A percentile compares a stretch with the other conserved stretches of the same genome.
Conservation (phyloP, 35 echinoderm and acorn worm genomes). For the Heliocidaris erythrogramma region DNA sequence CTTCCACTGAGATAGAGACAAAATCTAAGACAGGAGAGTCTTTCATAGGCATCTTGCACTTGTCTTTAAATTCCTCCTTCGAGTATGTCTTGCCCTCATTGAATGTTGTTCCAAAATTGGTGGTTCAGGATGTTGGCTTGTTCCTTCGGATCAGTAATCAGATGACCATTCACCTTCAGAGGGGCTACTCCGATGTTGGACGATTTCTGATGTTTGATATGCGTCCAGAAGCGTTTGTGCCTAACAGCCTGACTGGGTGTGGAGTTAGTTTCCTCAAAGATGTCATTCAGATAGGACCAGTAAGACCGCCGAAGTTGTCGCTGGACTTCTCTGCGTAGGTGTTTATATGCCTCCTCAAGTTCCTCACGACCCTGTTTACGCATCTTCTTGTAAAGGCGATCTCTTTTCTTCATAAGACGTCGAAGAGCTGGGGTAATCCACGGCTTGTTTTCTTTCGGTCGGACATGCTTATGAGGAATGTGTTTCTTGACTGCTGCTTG, state of each 20-base stretch:
- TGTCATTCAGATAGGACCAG: neutral
- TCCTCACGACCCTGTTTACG: neutral
- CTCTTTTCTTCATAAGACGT: conserved; percentile 23
- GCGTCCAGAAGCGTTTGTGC: neutral
- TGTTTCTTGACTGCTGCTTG: neutral
- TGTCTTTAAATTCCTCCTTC: neutral
- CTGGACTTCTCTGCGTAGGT: neutral
- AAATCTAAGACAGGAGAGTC: too few species aligned
- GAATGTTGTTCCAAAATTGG: conserved; percentile 26
- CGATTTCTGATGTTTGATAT: neutral
- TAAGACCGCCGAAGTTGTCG: too few species aligned
- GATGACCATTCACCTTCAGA: neutral
- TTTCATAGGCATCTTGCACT: too few species aligned
- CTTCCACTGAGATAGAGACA: too few species aligned
- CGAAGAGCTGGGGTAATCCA: neutral
- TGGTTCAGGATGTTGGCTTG: conserved; percentile 20
- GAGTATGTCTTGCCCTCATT: neutral
- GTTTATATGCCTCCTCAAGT: neutral
- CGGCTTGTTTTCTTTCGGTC: conserved; percentile 4
- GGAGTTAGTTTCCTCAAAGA: neutral
- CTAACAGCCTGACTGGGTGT: neutral
- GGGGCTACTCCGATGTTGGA: conserved; percentile 2
- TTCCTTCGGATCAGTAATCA: neutral
- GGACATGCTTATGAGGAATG: neutral
- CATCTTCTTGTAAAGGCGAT: conserved; percentile 25